Conservation (phyloP, 2,888 invertebrate genomes). For the Aethes cnicana region DNA sequence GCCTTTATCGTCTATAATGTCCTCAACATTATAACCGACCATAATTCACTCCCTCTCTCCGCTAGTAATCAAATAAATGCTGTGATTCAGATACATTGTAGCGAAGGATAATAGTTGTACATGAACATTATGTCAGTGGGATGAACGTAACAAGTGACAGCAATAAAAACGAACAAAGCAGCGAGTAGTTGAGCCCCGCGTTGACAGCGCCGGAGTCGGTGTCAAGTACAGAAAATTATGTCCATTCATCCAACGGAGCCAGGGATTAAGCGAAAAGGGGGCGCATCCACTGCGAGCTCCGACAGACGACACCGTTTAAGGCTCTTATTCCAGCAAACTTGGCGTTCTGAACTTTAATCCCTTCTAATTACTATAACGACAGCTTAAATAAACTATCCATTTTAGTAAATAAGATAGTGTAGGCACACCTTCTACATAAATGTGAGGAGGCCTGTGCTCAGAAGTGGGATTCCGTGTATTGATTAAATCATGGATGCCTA, state of each 20-base stretch:
- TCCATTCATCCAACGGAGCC: slow-evolving; percentile 72
- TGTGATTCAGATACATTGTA: slow-evolving; percentile 28
- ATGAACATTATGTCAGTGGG: slow-evolving; percentile 25
- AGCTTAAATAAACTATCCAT: neutral
- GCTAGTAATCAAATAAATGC: slow-evolving; percentile 25
- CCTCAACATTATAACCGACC: slow-evolving; percentile 9
- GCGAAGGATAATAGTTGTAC: slow-evolving; percentile 19
- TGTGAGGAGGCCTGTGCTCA: too few relatives aligned
- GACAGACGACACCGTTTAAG: slow-evolving; percentile 49
- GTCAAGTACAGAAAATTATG: slow-evolving; percentile 81
- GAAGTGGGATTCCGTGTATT: too few relatives aligned
- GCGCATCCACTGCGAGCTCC: slow-evolving; percentile 59
- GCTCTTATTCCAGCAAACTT: slow-evolving; percentile 28
- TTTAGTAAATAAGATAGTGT: too few relatives aligned
- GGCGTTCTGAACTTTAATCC: slow-evolving; percentile 29
- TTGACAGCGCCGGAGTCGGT: slow-evolving; percentile 68
- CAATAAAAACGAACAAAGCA: slow-evolving; percentile 71
- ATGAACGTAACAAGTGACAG: slow-evolving; percentile 51
- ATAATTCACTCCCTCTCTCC: slow-evolving; percentile 12
- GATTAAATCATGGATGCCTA: too few relatives aligned
- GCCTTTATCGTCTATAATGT: neutral
- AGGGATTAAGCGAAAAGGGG: slow-evolving; percentile 74
- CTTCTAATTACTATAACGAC: slow-evolving; percentile 23
- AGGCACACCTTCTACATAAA: too few relatives aligned
- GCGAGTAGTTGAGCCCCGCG: slow-evolving; percentile 59